Base-by-base conservation (phyloP, 1,140 invertebrate species). In the Leptoteleia sp. region DNA sequence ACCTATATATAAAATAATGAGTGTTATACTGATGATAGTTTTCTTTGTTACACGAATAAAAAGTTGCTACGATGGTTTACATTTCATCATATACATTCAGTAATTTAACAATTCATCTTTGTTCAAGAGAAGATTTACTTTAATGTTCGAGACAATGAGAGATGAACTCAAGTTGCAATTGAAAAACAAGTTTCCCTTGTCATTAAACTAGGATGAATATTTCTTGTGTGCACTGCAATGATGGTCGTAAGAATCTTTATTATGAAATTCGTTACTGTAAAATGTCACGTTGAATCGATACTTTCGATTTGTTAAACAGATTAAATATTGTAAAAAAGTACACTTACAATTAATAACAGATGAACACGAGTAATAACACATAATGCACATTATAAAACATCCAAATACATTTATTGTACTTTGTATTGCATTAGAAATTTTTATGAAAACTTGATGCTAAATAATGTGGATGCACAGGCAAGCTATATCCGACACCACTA, bases 1-100 rank as follows among this genome's bases (percentile, higher is more conserved):
- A 81, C 96, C 96, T 96, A 89, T 64, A 65, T 87, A 84, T 13
- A 52, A 76, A 73, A 65, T 22, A 6, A 48, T 31, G n/a, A 25
- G 29, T 61, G 11, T 48, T 47, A 40, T 76, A 59, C 37, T n/a
- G 29, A 5, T 7, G 52, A 1, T 27, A 16, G 42, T 13, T 3
- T 35, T 9, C 12, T 37, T 29, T 3, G 0, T 12, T 52, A 6
- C 4, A 7, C 31, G n/a, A 61, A 73, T 42, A 71, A 13, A 65
- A 5, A 65, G 52, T 59, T 57, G 61, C 35, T 12, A 5, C 50
- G 12, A 75, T 59, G 12, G 3, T 65, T 50, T 52, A 61, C 43
- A 52, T 57, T 65, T 12, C 16, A 73, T 67, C 45, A 65, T 11
- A n/a, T n/a, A 67, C 61, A 73, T 22, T 48, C 42, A 64, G 9